Conservation (phyloP, 2,113 vertebrate species). For the Rynchops niger region DNA sequence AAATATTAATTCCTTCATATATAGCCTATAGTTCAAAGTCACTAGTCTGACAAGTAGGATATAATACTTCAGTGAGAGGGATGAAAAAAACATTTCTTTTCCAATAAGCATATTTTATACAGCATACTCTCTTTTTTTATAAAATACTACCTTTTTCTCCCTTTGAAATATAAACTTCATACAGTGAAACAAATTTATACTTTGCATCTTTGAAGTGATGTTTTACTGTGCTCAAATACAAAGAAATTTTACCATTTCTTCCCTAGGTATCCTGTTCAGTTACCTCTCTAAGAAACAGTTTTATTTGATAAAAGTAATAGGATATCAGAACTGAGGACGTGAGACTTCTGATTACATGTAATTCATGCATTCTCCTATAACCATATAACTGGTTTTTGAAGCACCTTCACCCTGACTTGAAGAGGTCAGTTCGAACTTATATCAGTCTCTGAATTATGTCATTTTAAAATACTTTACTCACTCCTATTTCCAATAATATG, state of each 20-base stretch:
- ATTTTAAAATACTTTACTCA: background rate
- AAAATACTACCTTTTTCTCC: background rate
- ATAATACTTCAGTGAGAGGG: background rate
- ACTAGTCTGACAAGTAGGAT: background rate
- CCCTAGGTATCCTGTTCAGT: background rate
- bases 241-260: background rate
- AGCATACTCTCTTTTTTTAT: background rate
- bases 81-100: background rate
- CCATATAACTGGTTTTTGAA: background rate
- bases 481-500: background rate
- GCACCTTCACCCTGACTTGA: background rate
- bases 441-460: background rate
- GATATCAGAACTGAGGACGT: background rate
- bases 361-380: background rate
- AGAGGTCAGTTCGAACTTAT: background rate
- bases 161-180: background rate
- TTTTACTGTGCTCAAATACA: background rate
- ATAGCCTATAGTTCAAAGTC: background rate
- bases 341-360: background rate
- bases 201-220: background rate
- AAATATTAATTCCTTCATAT: constrained; percentile 36
- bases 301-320: background rate
- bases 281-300: background rate
- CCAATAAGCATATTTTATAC: background rate
- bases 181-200: background rate